Base-by-base conservation (phyloP, 2,797 vertebrate species). In the Etheostoma nigrum region DNA sequence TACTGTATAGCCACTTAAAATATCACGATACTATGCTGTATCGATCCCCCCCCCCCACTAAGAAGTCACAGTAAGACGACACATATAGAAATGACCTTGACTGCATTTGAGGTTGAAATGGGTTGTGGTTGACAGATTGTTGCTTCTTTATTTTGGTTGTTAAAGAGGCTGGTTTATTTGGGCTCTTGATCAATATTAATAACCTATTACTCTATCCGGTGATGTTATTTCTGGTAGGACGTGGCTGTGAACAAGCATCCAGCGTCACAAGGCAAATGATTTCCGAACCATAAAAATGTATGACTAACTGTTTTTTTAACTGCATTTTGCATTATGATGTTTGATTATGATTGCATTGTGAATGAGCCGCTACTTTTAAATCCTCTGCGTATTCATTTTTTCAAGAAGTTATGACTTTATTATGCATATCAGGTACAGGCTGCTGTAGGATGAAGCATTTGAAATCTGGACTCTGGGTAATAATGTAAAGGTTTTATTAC, bases 121-220 rank as follows among this genome's bases (percentile, higher is more conserved):
- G 23, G 18, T 4, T 18, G 42, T 16, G 48, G 19, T 1, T 10
- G 21, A 53, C 27, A 65, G 19, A 44, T 47, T 19, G 19, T 10
- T n/a, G n/a, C 33, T 82, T 68, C 7, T 59, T 58, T 25, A 47
- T 18, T 60, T 62, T 69, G 40, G 2, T 76, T 60, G 47, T 63
- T 66, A 36, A 63, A 69, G 58, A 74, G 63, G n/a, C 21, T 67
- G 36, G 40, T 52, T 77, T 81, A 70, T 66, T 86, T 85, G 42
- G 40, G 53, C 19, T 85, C 27, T 30, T 52, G 69, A 85, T 85
- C 83, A 80, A 83, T 88, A 74, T 76, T 61, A 73, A 76, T 78
- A 83, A 63, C 14, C 74, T 57, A 66, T 69, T 65, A 60, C 59
- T 63, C 40, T 51, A 65, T 5, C 13, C 59, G 15, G 30, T 55